These are phyloP conservation scores for Tachyglossus aculeatus DNA, from an alignment of 2,797 vertebrate genomes.

Conservation along the genomic window DNA sequence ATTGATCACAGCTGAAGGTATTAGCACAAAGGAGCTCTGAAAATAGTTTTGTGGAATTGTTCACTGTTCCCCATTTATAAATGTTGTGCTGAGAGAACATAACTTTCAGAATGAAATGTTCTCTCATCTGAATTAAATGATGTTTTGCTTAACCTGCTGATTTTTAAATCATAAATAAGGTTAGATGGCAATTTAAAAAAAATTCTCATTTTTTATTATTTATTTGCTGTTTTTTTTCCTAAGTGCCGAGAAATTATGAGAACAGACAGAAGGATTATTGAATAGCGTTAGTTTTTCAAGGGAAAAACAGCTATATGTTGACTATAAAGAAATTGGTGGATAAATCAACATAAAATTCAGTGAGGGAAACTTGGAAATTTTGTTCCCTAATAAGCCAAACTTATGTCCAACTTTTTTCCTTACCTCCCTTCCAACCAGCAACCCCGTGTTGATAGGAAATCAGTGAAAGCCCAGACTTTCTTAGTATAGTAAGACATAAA, in stretches of 20 bases:
- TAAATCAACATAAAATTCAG: slow-evolving; percentile 23
- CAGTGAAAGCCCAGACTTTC: too few species aligned
- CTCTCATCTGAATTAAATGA: slow-evolving; percentile 63
- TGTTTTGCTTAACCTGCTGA: slow-evolving; percentile 56
- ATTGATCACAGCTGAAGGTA: slow-evolving; percentile 67
- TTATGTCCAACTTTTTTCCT: background rate
- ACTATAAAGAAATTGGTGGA: slow-evolving; percentile 22
- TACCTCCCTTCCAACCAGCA: background rate
- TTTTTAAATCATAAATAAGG: slow-evolving; percentile 49
- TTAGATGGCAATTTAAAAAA: too few species aligned
- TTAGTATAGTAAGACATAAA: too few species aligned
- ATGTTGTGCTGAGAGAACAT: slow-evolving; percentile 49
- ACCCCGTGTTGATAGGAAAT: background rate
- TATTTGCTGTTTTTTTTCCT: too few species aligned
- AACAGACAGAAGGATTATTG: too few species aligned
- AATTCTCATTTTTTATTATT: too few species aligned
- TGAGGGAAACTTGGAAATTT: background rate
- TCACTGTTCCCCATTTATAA: slow-evolving; percentile 58
- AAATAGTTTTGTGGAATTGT: slow-evolving; percentile 66
- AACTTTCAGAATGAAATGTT: slow-evolving; percentile 58
- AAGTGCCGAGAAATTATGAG: too few species aligned
- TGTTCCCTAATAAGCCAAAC: background rate
- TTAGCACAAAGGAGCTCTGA: slow-evolving; percentile 62
- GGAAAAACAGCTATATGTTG: too few species aligned
- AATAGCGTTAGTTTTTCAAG: too few species aligned